A percentile compares a stretch with the other conserved stretches of the same genome.
Evolutionary conservation across 2,888 invertebrate genomes (phyloP).

Genomic region (Notodonta ziczac): DNA sequence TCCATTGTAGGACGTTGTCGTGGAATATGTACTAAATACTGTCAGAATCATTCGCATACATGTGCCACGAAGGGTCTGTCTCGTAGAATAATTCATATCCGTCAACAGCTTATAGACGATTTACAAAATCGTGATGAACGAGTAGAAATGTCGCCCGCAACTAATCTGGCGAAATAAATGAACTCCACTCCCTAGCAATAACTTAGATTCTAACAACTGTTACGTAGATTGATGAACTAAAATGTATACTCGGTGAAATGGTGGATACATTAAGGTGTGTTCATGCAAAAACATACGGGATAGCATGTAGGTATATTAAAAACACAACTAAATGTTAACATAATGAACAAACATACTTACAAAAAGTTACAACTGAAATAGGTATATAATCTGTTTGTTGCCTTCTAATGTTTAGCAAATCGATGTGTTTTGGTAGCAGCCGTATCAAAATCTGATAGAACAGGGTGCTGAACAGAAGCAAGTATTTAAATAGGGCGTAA

Average conservation of each 20-base stretch:
- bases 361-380: not conserved
- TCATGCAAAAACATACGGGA: too few species aligned
- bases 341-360: too few species aligned
- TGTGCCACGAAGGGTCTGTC: slow-evolving; percentile 21
- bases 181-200: slow-evolving; percentile 32
- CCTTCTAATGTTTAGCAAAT: not conserved
- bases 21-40: not conserved
- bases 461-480: slow-evolving; percentile 34
- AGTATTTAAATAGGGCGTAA: slow-evolving; percentile 39
- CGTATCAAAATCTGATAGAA: slow-evolving; percentile 27
- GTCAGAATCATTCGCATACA: slow-evolving; percentile 13
- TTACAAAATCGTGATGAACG: slow-evolving; percentile 61
- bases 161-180: slow-evolving; percentile 54
- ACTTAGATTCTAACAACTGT: slow-evolving; percentile 22
- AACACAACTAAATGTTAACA: too few species aligned
- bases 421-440: slow-evolving; percentile 6
- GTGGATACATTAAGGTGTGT: not conserved
- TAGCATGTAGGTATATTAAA: too few species aligned
- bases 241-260: slow-evolving; percentile 8
- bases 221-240: slow-evolving; percentile 17
- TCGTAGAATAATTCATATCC: slow-evolving; percentile 51
- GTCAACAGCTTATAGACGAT: slow-evolving; percentile 55
- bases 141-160: slow-evolving; percentile 44
- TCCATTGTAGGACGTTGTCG: not conserved
- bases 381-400: not conserved